A percentile compares a stretch with the other conserved stretches of the same genome.
Conservation (phyloP, 2,797 vertebrate species). For the Psittacula derbiana region DNA sequence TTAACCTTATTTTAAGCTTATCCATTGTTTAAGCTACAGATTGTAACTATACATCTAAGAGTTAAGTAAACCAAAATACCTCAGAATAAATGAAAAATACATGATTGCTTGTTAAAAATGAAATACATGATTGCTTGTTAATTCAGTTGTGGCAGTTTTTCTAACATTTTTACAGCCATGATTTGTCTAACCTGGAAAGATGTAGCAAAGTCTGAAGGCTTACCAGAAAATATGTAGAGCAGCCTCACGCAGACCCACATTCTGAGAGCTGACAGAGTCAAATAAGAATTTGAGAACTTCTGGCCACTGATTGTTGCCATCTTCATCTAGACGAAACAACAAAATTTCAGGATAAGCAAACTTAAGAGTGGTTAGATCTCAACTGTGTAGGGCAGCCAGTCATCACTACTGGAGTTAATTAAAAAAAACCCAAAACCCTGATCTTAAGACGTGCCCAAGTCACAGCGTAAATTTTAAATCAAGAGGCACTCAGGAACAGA, state of each 20-base stretch:
- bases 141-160: background rate
- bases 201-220: background rate
- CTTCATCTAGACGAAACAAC: slow-evolving; percentile 83
- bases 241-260: slow-evolving; percentile 88
- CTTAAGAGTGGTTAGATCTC: background rate
- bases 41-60: background rate
- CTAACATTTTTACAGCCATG: background rate
- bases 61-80: background rate
- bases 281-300: slow-evolving; percentile 97
- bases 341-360: background rate
- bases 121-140: background rate
- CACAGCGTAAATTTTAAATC: background rate
- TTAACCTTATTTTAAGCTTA: background rate
- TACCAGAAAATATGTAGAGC: slow-evolving; percentile 98
- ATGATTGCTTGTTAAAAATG: background rate
- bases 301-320: slow-evolving; percentile 98
- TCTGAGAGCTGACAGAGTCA: slow-evolving; percentile 94
- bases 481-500: background rate
- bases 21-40: background rate
- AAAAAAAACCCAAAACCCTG: background rate
- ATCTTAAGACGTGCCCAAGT: background rate
- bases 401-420: background rate
- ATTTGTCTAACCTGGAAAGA: background rate
- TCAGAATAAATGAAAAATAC: background rate
- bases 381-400: background rate